These are phyloP conservation scores for Percina caprodes DNA, from an alignment of 2,113 vertebrate genomes.

Conservation along the genomic window DNA sequence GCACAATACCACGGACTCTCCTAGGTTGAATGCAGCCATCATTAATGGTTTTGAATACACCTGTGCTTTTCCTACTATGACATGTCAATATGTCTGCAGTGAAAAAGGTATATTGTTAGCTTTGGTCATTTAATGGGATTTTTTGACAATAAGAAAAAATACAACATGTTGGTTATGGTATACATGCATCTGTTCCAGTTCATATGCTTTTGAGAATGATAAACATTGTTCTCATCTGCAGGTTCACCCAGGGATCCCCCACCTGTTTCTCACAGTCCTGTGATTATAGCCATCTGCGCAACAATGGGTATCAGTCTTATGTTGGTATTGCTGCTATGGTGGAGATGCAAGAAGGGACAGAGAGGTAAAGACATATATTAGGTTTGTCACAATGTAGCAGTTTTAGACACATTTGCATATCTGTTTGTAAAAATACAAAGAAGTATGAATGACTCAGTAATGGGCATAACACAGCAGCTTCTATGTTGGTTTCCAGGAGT, in stretches of 20 bases:
- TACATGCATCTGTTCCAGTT: neutral
- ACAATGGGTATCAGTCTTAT: accelerated
- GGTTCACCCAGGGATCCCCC: neutral
- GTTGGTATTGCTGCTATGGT: accelerated
- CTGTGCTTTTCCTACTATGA: no score
- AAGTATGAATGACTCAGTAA: neutral
- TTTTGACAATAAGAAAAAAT: neutral
- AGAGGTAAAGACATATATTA: conserved; percentile 24
- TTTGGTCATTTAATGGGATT: neutral
- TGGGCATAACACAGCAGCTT: neutral
- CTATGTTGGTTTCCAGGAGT: conserved; percentile 18
- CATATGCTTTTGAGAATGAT: neutral
- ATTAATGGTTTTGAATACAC: no score
- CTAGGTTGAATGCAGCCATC: no score
- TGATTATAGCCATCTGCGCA: neutral
- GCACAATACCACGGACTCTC: no score
- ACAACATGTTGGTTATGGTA: neutral
- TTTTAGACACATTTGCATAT: neutral
- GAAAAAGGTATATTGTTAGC: no score
- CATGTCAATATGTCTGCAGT: no score
- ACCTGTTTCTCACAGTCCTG: accelerated
- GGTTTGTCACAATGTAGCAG: neutral
- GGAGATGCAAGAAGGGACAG: neutral
- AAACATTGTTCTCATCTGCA: conserved; percentile 26
- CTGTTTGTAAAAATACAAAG: neutral